Conservation (phyloP, 2,888 invertebrate species). For the Agonopterix heracliana region DNA sequence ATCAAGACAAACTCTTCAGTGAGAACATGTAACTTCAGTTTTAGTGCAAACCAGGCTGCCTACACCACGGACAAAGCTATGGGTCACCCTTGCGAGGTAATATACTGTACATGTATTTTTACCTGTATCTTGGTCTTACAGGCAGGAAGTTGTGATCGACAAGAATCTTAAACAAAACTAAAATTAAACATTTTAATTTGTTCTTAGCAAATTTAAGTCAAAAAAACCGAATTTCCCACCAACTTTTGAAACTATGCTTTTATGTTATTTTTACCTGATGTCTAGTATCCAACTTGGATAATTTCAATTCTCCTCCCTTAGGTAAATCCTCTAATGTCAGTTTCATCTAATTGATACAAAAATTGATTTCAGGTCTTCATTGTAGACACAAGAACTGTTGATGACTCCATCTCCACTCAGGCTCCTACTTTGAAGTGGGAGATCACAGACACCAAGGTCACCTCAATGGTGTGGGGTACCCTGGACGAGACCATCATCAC, state of each 20-base stretch:
- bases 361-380: constrained; percentile 80
- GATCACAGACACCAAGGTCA: constrained; percentile 88
- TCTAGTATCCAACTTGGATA: too few species aligned
- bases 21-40: constrained; percentile 93
- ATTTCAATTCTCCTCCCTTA: too few species aligned
- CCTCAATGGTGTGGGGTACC: constrained; percentile 95
- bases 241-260: too few species aligned
- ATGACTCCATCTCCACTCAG: constrained; percentile 80
- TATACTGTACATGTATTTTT: not conserved
- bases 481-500: constrained; percentile 94
- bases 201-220: too few species aligned
- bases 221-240: too few species aligned
- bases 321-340: too few species aligned
- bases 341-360: too few species aligned
- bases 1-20: constrained; percentile 91
- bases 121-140: not conserved
- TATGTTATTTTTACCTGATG: too few species aligned
- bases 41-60: constrained; percentile 92
- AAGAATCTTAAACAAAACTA: too few species aligned
- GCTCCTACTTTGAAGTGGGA: constrained; percentile 87
- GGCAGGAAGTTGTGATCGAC: too few species aligned
- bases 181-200: too few species aligned
- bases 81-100: constrained; percentile 89
- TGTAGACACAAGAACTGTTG: constrained; percentile 87
- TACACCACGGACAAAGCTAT: constrained; percentile 96